A percentile compares a stretch with the other conserved stretches of the same genome.
These are phyloP conservation scores for Drosophila albomicans DNA, from an alignment of 1,140 invertebrate genomes.

Conservation along the genomic window DNA sequence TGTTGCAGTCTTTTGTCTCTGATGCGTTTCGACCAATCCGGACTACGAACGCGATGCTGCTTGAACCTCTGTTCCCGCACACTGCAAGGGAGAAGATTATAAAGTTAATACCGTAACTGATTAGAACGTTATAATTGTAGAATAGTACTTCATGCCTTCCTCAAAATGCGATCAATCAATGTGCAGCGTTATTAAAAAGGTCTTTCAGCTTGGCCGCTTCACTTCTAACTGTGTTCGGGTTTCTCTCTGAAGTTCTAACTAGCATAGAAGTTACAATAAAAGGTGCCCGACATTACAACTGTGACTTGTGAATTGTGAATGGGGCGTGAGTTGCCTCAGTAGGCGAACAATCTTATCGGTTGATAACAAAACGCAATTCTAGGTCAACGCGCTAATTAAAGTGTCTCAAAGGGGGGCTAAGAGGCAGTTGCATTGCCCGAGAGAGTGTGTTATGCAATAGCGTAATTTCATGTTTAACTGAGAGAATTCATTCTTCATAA, in stretches of 20 bases:
- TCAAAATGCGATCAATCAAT: constrained; percentile 49
- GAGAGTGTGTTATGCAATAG: constrained; percentile 11
- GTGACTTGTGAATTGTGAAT: constrained; percentile 14
- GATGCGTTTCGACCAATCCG: constrained; percentile 85
- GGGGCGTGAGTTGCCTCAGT: constrained; percentile 29
- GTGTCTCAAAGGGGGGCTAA: neutral
- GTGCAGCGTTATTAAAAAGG: neutral
- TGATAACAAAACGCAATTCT: constrained; percentile 65
- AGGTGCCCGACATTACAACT: constrained; percentile 1
- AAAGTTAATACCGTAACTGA: constrained; percentile 16
- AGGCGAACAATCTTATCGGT: constrained; percentile 66
- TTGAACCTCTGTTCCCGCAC: constrained; percentile 84
- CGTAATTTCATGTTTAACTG: constrained; percentile 7
- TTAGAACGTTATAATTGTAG: constrained; percentile 9
- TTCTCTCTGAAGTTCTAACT: constrained; percentile 23
- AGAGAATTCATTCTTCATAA: constrained; percentile 21
- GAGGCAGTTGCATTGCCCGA: neutral
- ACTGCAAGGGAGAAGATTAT: constrained; percentile 64
- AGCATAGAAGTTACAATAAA: neutral
- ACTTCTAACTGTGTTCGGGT: constrained; percentile 34
- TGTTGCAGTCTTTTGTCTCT: constrained; percentile 85
- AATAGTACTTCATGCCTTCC: constrained; percentile 43
- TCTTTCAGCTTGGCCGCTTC: constrained; percentile 6
- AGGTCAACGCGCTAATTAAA: constrained; percentile 67
- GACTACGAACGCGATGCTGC: constrained; percentile 78